Base-by-base conservation (phyloP, 2,888 invertebrate species). In the Tiliacea citrago region DNA sequence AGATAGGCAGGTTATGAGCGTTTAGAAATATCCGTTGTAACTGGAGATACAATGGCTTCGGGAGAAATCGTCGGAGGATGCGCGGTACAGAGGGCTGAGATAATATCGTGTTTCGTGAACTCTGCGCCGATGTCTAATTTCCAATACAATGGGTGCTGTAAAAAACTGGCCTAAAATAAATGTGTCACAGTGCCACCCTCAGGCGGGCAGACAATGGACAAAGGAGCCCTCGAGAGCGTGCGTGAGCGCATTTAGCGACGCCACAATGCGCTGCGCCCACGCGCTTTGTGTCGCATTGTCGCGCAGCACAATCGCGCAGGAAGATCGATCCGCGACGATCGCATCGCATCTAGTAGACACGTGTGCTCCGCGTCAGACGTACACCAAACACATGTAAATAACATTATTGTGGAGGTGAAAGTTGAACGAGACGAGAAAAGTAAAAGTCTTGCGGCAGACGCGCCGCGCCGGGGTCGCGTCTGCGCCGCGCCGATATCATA, bases 161-260 rank as follows among this genome's bases (percentile, higher is more conserved):
- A 96, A 96, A 96, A 95, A 95, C 92, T 94, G 91, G 93, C 93
- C 94, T 92, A 94, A 95, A 95, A 96, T 95, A 95, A 95, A 95
- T 95, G 95, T 96, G 96, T 96, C 96, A 94, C 95, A 95, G 95
- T 92, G 95, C 95, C 96, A 96, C 96, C 96, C 96, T 93, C 94
- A 75, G 89, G 89, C 90, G 86, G 88, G 90, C 94, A 94, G 90
- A 96, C 96, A 96, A 96, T 95, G 96, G 91, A 95, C 95, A 94
- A 95, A 95, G 94, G 92, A 91, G 90, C 89, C 93, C 91, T 92
- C 90, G 85, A 87, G 87, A 86, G 88, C 91, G 84, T 86, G 89
- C 90, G 90, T 85, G 88, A 88, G 91, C 91, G 91, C 92, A 91
- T 92, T 92, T 91, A 88, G 91, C 92, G 90, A 89, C 85, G 90